Conservation (phyloP, 2,888 invertebrate species). For the Carpatolechia fugitivella region DNA sequence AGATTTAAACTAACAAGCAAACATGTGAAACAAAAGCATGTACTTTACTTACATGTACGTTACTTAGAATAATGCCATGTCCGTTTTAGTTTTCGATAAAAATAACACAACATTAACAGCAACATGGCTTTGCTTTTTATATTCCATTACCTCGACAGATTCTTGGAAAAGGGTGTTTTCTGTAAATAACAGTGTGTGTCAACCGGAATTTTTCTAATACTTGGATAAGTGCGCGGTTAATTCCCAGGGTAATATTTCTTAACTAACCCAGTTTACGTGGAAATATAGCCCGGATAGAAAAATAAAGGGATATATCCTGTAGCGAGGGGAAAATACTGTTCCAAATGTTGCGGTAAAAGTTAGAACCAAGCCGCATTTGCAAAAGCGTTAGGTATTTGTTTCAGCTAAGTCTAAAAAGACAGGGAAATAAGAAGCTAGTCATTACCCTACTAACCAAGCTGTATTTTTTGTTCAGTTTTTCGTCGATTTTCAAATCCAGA, state of each 20-base stretch:
- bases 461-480: too few species aligned
- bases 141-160: not conserved
- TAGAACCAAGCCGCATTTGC: too few species aligned
- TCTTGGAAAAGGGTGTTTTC: not conserved
- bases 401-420: too few species aligned
- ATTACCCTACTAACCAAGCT: too few species aligned
- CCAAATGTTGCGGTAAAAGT: slow-evolving; percentile 8
- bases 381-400: not conserved
- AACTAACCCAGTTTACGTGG: slow-evolving; percentile 16
- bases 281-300: slow-evolving; percentile 14
- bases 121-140: not conserved
- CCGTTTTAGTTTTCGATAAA: too few species aligned
- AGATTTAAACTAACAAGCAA: too few species aligned
- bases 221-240: slow-evolving; percentile 1
- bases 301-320: slow-evolving; percentile 13
- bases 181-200: not conserved
- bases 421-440: too few species aligned
- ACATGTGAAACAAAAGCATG: too few species aligned
- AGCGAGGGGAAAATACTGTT: slow-evolving; percentile 12
- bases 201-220: not conserved
- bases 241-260: slow-evolving; percentile 10
- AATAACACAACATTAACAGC: not conserved
- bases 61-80: too few species aligned
- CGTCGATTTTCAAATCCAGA: too few species aligned
- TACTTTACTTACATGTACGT: too few species aligned